A percentile compares a stretch with the other conserved stretches of the same genome.
Evolutionary conservation across 2,797 vertebrate genomes (phyloP).

Genomic region (Malacoctenus gilli): DNA sequence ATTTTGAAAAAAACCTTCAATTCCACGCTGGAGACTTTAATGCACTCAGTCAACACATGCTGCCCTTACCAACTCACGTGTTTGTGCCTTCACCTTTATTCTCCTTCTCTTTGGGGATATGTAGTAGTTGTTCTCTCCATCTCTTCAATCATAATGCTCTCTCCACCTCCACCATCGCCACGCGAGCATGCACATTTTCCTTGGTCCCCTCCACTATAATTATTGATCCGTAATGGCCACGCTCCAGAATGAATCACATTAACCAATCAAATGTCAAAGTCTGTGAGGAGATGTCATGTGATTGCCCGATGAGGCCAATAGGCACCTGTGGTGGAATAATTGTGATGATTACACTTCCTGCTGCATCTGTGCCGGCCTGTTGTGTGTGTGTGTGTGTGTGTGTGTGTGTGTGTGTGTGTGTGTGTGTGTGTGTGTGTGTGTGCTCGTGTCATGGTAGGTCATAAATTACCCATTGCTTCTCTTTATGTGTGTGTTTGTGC

Average conservation of each 20-base stretch:
- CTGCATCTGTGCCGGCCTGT: slow-evolving; percentile 44
- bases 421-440: not conserved
- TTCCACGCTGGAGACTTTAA: too few relatives aligned
- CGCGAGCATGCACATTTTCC: slow-evolving; percentile 12
- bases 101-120: slow-evolving; percentile 1
- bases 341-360: slow-evolving; percentile 52
- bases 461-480: too few relatives aligned
- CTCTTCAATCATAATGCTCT: slow-evolving; percentile 12
- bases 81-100: slow-evolving; percentile 3
- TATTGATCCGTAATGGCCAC: slow-evolving; percentile 52
- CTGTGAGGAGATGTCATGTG: slow-evolving; percentile 47
- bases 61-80: not conserved
- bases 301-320: slow-evolving; percentile 38
- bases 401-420: not conserved
- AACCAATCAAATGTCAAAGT: slow-evolving; percentile 54
- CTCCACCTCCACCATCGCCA: slow-evolving; percentile 5
- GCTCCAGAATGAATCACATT: slow-evolving; percentile 44
- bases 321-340: slow-evolving; percentile 53
- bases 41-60: not conserved
- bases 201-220: slow-evolving; percentile 34
- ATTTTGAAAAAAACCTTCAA: too few relatives aligned
- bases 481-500: not conserved
- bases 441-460: too few relatives aligned
- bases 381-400: not conserved
- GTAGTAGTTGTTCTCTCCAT: slow-evolving; percentile 6